Evolutionary conservation across 2,113 vertebrate genomes (phyloP).

Genomic region (Elephantulus edwardii): DNA sequence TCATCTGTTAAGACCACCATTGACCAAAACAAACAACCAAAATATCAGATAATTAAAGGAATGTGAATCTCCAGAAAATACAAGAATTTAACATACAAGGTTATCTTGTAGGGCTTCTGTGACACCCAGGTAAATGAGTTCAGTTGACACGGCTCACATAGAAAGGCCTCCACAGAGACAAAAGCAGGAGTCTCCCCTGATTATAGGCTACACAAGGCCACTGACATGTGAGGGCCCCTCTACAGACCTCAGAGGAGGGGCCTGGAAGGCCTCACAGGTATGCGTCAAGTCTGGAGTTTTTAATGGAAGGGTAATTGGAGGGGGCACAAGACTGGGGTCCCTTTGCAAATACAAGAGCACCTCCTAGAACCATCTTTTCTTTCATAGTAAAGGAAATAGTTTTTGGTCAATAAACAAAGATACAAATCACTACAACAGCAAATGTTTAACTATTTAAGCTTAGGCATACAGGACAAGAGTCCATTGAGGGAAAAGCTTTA

Average conservation of each 20-base stretch:
- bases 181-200: background rate
- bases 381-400: conserved; percentile 32
- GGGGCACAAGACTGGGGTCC: background rate
- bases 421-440: background rate
- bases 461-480: background rate
- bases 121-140: conserved; percentile 25
- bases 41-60: background rate
- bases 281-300: background rate
- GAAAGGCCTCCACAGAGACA: conserved; percentile 8
- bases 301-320: background rate
- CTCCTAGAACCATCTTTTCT: background rate
- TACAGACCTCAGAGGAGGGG: background rate
- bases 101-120: background rate
- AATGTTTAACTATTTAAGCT: conserved; percentile 1
- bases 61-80: background rate
- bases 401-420: background rate
- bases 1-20: background rate
- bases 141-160: background rate
- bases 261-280: background rate
- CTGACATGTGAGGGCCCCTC: accelerated
- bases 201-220: background rate
- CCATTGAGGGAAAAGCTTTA: background rate
- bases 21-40: background rate
- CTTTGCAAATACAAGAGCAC: background rate
- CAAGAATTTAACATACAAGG: conserved; percentile 3